Evolutionary conservation across 2,888 invertebrate genomes (phyloP), one percentile per base, ranked within the genome.

Genomic region (Torymus auratus): DNA sequence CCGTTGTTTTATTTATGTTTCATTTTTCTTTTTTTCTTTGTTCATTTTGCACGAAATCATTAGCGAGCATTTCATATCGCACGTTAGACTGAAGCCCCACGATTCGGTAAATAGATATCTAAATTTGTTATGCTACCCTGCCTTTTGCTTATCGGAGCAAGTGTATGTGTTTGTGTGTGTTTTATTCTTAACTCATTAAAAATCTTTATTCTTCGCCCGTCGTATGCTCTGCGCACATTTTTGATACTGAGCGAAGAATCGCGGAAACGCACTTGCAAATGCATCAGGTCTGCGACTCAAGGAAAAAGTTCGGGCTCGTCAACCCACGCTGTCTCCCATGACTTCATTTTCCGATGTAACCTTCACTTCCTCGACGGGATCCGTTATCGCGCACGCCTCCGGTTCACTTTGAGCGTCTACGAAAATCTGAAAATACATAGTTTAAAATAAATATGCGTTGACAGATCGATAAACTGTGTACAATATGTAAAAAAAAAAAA

Each of bases 241-340:
- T 77, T 80, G 73, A 80, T 80, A 80, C 65, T 72, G 75, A 74
- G 78, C 77, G 71, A 80, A 82, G 75, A 80, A 81, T 71, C 71
- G 71, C 70, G 78, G 80, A 82, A 82, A 81, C 82, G 74, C 80
- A 80, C 67, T 82, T 78, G 70, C 67, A 82, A 82, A 82, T 82
- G 82, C 82, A 82, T 80, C 78, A 74, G 72, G 78, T 82, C 71
- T 76, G 70, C 78, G 73, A 78, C 55, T 80, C 75, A 64, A 10
- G 68, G 67, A 80, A 15, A 68, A 60, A 50, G 64, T 12, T 67
- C 56, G 62, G 14, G 1, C 58, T 68, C 69, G 85, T 90, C 90
- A 90, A 86, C 90, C 90, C 70, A 88, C 89, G 74, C 90, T 89
- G 71, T 90, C 90, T 13, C 89, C 89, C 87, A 88, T 89, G 65